These are phyloP conservation scores for Petroica traversi DNA, from an alignment of 2,113 vertebrate genomes.

Conservation along the genomic window DNA sequence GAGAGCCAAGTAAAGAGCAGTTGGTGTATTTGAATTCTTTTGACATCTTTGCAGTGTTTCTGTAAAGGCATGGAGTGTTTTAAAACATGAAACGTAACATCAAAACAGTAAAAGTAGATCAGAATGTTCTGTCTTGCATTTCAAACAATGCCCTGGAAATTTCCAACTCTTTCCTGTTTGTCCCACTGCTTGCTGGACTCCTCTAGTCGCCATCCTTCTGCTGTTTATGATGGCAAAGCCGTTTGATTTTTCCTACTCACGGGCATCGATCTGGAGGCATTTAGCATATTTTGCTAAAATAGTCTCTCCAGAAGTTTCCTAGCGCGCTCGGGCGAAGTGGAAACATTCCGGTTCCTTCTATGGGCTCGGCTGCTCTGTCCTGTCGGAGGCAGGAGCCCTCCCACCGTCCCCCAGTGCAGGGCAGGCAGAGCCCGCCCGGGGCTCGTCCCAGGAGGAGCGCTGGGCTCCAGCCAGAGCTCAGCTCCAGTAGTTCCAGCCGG, in stretches of 20 bases:
- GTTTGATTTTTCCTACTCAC: slow-evolving; percentile 18
- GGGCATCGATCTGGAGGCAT: slow-evolving; percentile 53
- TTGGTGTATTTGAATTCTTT: slow-evolving; percentile 27
- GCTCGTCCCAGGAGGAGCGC: neutral
- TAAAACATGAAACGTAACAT: slow-evolving; percentile 35
- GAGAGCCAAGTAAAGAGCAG: slow-evolving; percentile 13
- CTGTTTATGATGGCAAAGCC: slow-evolving; percentile 32
- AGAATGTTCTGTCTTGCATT: slow-evolving; percentile 48
- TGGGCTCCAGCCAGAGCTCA: slow-evolving; percentile 5
- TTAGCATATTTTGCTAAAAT: slow-evolving; percentile 37
- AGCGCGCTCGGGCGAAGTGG: neutral
- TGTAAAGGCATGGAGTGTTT: slow-evolving; percentile 32
- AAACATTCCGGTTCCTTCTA: slow-evolving; percentile 16
- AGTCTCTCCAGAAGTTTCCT: slow-evolving; percentile 26
- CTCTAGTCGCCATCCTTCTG: slow-evolving; percentile 16
- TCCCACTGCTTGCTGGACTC: neutral
- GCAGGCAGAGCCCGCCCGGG: neutral
- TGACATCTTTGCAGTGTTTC: slow-evolving; percentile 8
- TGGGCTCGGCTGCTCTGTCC: neutral
- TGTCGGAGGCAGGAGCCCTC: neutral
- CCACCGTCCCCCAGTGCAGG: neutral
- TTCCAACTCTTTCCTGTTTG: slow-evolving; percentile 49
- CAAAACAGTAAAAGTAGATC: slow-evolving; percentile 56
- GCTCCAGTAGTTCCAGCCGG: neutral
- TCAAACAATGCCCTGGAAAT: slow-evolving; percentile 56